A percentile compares a stretch with the other conserved stretches of the same genome.
These are phyloP conservation scores for Macrotis lagotis DNA, from an alignment of 2,113 vertebrate genomes.

Conservation along the genomic window DNA sequence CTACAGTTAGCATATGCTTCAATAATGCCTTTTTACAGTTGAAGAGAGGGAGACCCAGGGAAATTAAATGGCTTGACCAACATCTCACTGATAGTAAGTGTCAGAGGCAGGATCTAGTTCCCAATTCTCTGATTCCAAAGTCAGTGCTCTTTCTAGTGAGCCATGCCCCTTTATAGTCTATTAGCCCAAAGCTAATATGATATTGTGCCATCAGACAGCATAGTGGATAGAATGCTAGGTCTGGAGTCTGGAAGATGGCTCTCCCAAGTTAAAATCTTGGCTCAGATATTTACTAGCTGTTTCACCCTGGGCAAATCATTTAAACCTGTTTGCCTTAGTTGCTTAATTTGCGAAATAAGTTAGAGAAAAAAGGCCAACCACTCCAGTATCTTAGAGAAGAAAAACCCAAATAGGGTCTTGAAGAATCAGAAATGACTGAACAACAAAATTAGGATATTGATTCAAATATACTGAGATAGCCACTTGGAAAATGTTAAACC, in stretches of 20 bases:
- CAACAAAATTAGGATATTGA: conserved; percentile 16
- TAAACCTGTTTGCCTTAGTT: background rate
- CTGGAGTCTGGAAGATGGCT: background rate
- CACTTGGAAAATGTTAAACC: conserved; percentile 56
- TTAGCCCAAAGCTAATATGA: background rate
- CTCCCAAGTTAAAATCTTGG: background rate
- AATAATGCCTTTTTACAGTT: background rate
- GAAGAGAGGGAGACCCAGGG: background rate
- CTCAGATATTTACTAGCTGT: background rate
- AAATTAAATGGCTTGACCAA: background rate
- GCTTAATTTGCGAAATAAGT: background rate
- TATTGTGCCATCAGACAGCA: background rate
- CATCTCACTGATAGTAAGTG: background rate
- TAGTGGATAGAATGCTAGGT: background rate
- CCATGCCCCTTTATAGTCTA: background rate
- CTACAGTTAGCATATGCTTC: background rate
- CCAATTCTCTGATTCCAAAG: background rate
- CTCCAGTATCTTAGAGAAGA: background rate
- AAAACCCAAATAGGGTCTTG: background rate
- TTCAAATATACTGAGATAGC: conserved; percentile 50
- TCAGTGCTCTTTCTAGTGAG: background rate
- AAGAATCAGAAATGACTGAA: background rate
- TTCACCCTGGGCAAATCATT: background rate
- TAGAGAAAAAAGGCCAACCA: background rate
- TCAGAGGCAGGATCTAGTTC: background rate